Evolutionary conservation across 2,888 invertebrate genomes (phyloP), one percentile per base, ranked within the genome.

Genomic region (Atethmia centrago): DNA sequence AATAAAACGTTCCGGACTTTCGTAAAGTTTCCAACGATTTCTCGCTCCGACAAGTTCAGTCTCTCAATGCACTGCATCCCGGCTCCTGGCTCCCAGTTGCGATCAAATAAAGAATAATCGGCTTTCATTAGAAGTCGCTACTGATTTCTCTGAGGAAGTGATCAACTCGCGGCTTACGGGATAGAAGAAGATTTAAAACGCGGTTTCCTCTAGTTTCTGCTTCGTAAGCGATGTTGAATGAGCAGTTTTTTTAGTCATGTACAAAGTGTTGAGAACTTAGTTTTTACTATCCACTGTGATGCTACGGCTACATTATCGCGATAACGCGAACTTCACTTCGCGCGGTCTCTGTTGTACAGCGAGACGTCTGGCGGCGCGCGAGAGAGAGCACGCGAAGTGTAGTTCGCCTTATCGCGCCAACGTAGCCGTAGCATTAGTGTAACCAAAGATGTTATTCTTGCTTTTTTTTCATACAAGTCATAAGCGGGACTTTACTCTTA

Each of bases 41-140:
- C 77, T 79, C 86, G 82, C 80, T 68, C 69, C 62, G 62, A 70
- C 73, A 71, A 71, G 67, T 85, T 77, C 77, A 85, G 80, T 84
- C 68, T 68, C 73, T 83, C 80, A 83, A 74, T 80, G 83, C 79
- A 82, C 55, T 82, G 82, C 84, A 85, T 85, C 79, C 79, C 71
- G 62, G 64, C 77, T 72, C 81, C 83, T 72, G 25, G 28, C 55
- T 72, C 81, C 83, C 74, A 58, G 55, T 76, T 36, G 77, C 80
- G 79, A 87, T 88, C 88, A 84, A 87, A 88, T 86, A 80, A 88
- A 84, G 88, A 90, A 90, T 91, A 92, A 91, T 90, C 90, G 89
- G 88, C 88, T 91, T 91, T 90, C 90, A 90, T 91, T 90, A 90
- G 86, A 86, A 87, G 80, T 86, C 86, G 85, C 71, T 77, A 80